Percentiles rank a stretch among this genome's conserved stretches.
These are phyloP conservation scores for Pteropus alecto DNA, from an alignment of 2,113 vertebrate genomes.

Conservation along the genomic window DNA sequence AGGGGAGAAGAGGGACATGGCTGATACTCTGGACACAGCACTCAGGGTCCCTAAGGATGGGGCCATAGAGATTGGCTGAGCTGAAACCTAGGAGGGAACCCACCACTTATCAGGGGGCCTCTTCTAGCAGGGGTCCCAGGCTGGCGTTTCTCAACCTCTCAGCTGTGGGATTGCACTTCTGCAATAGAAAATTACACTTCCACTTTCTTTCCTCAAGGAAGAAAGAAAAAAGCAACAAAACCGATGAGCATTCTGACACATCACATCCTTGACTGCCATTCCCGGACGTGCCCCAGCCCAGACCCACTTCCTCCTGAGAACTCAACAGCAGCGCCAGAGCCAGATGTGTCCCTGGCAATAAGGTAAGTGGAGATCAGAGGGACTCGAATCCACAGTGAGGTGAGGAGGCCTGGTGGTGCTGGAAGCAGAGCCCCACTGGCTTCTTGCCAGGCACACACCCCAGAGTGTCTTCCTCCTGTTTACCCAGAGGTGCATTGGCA, in stretches of 20 bases:
- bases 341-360: background rate
- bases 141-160: background rate
- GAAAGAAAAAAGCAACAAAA: conserved; percentile 21
- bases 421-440: background rate
- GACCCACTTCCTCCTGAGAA: background rate
- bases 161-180: background rate
- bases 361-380: conserved; percentile 1
- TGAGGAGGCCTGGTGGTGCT: background rate
- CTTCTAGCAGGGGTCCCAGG: background rate
- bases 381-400: background rate
- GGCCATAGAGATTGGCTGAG: background rate
- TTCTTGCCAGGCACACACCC: background rate
- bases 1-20: background rate
- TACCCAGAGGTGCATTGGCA: background rate
- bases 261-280: background rate
- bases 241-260: background rate
- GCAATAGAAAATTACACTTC: background rate
- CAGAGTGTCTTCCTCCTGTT: background rate
- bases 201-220: conserved; percentile 10
- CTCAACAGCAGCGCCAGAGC: background rate
- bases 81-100: background rate
- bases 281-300: background rate
- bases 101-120: background rate
- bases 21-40: background rate
- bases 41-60: background rate